Evolutionary conservation across 2,888 invertebrate species (phyloP), one percentile per base, ranked within the genome.

Genomic region (Cyaniris semiargus): DNA sequence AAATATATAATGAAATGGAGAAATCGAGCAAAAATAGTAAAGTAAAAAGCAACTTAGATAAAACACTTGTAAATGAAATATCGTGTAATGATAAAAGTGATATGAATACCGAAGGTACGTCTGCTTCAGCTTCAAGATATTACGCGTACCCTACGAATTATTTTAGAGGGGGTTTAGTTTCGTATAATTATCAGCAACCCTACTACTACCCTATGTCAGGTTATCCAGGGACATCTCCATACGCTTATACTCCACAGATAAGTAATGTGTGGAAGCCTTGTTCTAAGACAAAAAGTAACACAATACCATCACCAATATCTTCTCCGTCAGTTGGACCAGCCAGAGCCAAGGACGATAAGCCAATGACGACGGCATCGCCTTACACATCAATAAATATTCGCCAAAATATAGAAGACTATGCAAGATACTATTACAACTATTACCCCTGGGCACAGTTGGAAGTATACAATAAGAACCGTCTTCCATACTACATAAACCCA

Each of bases 1-100:
- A 93, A 76, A 88, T 94, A 80, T 91, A 90, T 76, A 89, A 87
- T 76, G 92, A 93, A 83, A 84, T 91, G 76, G 90, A 91, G 76
- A 86, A 75, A 10, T 84, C 80, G 4, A 82, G 82, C 1, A 85
- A 87, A 8, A 80, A 38, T 15, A 44, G 38, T 5, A 66, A 70
- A 66, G 27, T 6, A 10, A 48, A 70, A 76, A 44, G 77, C 71
- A 78, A 76, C 76, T 70, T 76, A 4, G 70, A 77, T 13, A 71
- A 31, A 34, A 18, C 75, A 60, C 48, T 15, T 27, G 31, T 27
- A 18, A 79, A 80, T 70, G 75, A 76, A 70, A 78, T 66, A 8
- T 56, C 77, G 15, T 77, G 79, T 18, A 48, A 80, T 44, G 23
- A 78, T 27, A 80, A 53, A 60, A 80, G 80, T 13, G 87, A 88